Conservation (phyloP, 1,140 invertebrate genomes). For the Euura lappo region DNA sequence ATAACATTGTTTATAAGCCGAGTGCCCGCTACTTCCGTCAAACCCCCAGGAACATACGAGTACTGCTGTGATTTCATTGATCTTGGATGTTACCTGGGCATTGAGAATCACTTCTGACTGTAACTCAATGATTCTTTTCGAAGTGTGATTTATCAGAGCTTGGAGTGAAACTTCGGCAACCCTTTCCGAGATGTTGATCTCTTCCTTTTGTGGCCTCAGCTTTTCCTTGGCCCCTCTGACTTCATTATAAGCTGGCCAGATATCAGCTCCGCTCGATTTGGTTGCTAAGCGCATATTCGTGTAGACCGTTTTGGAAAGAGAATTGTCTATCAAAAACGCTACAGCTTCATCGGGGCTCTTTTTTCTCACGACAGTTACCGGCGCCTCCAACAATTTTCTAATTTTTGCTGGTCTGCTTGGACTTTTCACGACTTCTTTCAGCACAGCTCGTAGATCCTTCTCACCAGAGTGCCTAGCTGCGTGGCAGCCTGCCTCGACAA, state of each 20-base stretch:
- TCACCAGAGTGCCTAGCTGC: too few species aligned
- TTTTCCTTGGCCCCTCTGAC: conserved; percentile 13
- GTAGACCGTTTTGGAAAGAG: conserved; percentile 12
- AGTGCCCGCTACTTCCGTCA: conserved; percentile 8
- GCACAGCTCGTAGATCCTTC: not conserved
- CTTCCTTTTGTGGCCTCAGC: conserved; percentile 14
- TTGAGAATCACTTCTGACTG: not conserved
- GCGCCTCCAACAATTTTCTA: conserved; percentile 10
- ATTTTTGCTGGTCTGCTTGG: conserved; percentile 10
- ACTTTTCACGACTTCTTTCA: conserved; percentile 12
- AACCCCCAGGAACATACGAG: not conserved
- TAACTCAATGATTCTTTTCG: conserved; percentile 13
- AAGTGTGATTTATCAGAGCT: conserved; percentile 13
- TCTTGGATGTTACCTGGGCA: too few species aligned
- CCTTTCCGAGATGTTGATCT: not conserved
- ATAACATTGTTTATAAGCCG: not conserved
- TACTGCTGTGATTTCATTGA: too few species aligned
- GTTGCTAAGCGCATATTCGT: conserved; percentile 19
- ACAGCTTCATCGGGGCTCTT: conserved; percentile 16
- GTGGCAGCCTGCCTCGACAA: too few species aligned
- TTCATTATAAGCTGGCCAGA: conserved; percentile 19
- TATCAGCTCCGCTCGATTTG: conserved; percentile 18
- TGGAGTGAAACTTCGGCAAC: conserved; percentile 8
- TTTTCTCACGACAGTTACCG: not conserved
- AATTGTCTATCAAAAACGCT: conserved; percentile 19